Conservation (phyloP, 1,140 invertebrate genomes). For the Saccostrea glomerata region DNA sequence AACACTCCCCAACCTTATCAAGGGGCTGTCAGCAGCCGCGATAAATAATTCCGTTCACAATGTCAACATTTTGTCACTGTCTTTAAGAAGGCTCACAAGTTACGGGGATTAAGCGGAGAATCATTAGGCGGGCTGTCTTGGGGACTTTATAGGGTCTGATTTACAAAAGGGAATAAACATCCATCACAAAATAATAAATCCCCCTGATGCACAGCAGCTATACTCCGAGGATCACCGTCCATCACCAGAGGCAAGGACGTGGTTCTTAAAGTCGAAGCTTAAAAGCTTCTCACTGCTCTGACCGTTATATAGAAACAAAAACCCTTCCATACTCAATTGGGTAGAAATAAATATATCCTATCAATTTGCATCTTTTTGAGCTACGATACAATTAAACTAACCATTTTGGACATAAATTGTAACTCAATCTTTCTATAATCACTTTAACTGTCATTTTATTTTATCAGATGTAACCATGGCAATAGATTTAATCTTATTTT, state of each 20-base stretch:
- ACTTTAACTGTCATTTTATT: too few relatives aligned
- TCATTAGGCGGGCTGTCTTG: slow-evolving; percentile 23
- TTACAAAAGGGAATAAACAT: slow-evolving; percentile 38
- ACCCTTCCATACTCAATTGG: neutral
- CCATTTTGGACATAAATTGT: too few relatives aligned
- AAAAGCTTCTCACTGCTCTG: neutral
- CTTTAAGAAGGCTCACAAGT: slow-evolving; percentile 25
- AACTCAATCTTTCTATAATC: too few relatives aligned
- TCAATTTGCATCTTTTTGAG: neutral
- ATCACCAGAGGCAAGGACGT: neutral
- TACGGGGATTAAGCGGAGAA: slow-evolving; percentile 18
- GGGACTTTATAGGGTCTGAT: slow-evolving; percentile 30
- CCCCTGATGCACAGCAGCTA: slow-evolving; percentile 26
- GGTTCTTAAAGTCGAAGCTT: neutral
- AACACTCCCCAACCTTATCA: slow-evolving; percentile 3
- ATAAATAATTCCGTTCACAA: slow-evolving; percentile 20
- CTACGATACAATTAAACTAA: too few relatives aligned
- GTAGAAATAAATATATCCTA: too few relatives aligned
- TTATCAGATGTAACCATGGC: too few relatives aligned
- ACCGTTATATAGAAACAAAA: neutral
- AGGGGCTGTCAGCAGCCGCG: neutral
- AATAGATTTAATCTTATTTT: too few relatives aligned
- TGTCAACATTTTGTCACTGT: slow-evolving; percentile 38
- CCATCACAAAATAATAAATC: slow-evolving; percentile 34
- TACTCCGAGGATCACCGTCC: neutral